A percentile compares a stretch with the other conserved stretches of the same genome.
These are phyloP conservation scores for Gadus chalcogrammus DNA, from an alignment of 2,113 vertebrate species.

Conservation along the genomic window DNA sequence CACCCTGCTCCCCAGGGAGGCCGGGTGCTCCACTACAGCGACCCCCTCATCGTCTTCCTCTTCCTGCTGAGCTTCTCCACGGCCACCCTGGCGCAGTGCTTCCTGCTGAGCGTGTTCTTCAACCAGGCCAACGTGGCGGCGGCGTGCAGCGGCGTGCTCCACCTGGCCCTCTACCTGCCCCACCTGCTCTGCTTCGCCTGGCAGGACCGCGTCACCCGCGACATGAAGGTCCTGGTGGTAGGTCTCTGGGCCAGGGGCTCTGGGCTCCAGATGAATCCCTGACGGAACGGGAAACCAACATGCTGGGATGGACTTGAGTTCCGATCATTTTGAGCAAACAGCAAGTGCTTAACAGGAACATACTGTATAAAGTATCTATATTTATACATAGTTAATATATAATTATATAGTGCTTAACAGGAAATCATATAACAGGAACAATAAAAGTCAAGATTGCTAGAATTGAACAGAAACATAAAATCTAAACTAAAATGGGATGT, in stretches of 20 bases:
- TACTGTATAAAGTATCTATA: too few relatives aligned
- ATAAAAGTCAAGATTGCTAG: too few relatives aligned
- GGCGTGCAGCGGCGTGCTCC: conserved; percentile 87
- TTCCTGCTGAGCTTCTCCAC: conserved; percentile 84
- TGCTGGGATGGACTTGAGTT: too few relatives aligned
- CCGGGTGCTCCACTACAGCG: conserved; percentile 85
- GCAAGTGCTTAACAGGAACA: too few relatives aligned
- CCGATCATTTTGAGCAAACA: too few relatives aligned
- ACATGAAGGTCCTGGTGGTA: conserved; percentile 84
- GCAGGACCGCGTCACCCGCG: conserved; percentile 83
- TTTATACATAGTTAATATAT: too few relatives aligned
- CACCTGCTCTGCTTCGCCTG: conserved; percentile 89
- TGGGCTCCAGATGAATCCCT: neutral
- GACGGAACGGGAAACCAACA: too few relatives aligned
- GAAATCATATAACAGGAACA: too few relatives aligned
- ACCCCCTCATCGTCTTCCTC: conserved; percentile 83
- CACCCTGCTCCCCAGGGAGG: conserved; percentile 69
- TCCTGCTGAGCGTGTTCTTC: conserved; percentile 92
- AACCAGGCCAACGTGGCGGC: conserved; percentile 91
- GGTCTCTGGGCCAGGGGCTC: conserved; percentile 38
- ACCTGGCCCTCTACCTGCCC: conserved; percentile 89
- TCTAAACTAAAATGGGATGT: too few relatives aligned
- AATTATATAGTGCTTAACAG: too few relatives aligned
- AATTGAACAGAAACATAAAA: too few relatives aligned
- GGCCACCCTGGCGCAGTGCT: conserved; percentile 91